Conservation (phyloP, 1,140 invertebrate species). For the Drosophila obscura region DNA sequence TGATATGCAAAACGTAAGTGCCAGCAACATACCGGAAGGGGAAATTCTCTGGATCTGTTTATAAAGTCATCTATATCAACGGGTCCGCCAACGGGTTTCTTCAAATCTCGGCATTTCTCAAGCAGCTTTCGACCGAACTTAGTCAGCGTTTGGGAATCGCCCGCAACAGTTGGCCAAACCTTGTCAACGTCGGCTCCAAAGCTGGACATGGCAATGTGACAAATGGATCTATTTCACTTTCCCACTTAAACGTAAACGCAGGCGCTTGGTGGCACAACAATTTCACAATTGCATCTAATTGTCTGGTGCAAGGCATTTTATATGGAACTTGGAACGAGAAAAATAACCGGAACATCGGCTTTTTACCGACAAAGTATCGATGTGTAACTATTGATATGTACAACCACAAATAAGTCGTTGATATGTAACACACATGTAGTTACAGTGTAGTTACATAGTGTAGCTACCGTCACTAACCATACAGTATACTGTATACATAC, state of each 20-base stretch:
- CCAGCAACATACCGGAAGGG: slow-evolving; percentile 37
- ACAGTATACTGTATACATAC: no score
- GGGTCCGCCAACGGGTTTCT: slow-evolving; percentile 20
- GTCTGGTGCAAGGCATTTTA: neutral
- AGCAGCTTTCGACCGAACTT: slow-evolving; percentile 40
- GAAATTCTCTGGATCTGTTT: slow-evolving; percentile 38
- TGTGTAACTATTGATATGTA: no score
- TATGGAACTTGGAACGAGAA: no score
- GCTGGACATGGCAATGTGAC: slow-evolving; percentile 26
- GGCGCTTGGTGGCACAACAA: neutral
- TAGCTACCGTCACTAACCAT: no score
- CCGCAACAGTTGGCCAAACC: slow-evolving; percentile 47
- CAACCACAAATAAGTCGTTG: no score
- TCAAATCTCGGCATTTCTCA: slow-evolving; percentile 25
- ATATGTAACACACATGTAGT: no score
- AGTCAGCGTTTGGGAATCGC: slow-evolving; percentile 3
- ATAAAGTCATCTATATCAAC: slow-evolving; percentile 12
- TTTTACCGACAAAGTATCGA: no score
- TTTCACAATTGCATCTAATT: slow-evolving; percentile 7
- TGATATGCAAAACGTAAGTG: neutral
- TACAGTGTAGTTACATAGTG: no score
- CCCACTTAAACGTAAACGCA: no score
- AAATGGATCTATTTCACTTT: no score
- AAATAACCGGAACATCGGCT: no score
- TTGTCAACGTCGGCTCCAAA: slow-evolving; percentile 52